phyloP scores from a whole-genome alignment of 2,113 vertebrate species.

The Cervus canadensis region DNA sequence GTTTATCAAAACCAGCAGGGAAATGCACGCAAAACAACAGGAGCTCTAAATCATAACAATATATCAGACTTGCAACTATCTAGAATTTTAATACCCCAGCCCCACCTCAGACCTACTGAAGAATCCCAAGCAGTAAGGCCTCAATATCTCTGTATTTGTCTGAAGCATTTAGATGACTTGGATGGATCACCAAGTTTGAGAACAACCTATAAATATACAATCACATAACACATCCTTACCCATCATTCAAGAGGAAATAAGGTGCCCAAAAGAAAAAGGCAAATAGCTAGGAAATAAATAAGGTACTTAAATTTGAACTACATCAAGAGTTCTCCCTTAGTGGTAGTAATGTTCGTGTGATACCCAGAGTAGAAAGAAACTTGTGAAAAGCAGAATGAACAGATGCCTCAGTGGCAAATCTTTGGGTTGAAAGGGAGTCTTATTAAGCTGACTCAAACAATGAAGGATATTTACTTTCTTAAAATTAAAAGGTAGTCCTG shows the following conservation, averaged over 20 bases:
- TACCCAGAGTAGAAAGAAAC: neutral
- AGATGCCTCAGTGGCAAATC: neutral
- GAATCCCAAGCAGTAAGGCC: neutral
- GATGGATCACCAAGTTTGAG: neutral
- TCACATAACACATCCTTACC: neutral
- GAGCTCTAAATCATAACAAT: neutral
- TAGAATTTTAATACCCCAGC: neutral
- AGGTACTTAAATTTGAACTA: neutral
- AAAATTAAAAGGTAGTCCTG: neutral
- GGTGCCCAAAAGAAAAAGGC: neutral
- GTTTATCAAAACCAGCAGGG: neutral
- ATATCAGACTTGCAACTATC: neutral
- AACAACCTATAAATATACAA: neutral
- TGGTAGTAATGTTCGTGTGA: neutral
- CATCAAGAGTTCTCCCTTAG: neutral
- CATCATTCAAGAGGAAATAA: neutral
- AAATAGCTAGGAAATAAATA: neutral
- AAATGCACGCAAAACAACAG: neutral
- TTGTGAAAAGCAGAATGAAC: neutral
- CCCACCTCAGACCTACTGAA: neutral
- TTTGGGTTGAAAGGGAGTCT: neutral
- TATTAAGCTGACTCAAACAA: neutral
- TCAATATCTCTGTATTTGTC: neutral
- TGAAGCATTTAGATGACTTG: neutral
- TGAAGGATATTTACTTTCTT: neutral